Conservation (phyloP, 1,140 invertebrate genomes). For the Zaprionus vittiger region DNA sequence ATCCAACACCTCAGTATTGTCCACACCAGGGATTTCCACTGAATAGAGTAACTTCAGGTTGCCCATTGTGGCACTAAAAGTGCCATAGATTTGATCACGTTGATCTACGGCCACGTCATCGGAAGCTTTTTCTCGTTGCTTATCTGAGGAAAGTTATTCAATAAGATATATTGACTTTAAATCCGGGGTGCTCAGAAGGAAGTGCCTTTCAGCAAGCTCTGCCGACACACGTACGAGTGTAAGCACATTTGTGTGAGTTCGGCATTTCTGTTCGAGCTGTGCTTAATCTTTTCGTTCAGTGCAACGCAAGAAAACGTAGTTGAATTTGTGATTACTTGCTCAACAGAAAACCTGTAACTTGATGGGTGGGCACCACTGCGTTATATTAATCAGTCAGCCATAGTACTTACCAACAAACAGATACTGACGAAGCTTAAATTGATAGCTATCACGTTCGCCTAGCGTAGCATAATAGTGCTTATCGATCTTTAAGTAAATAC, state of each 20-base stretch:
- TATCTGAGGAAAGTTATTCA: slow-evolving; percentile 1
- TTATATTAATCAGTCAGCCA: background rate
- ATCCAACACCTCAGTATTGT: slow-evolving; percentile 16
- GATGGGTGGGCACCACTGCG: no score
- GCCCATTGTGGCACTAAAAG: slow-evolving; percentile 20
- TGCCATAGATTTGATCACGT: slow-evolving; percentile 33
- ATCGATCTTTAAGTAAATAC: slow-evolving; percentile 10
- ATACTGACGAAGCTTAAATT: slow-evolving; percentile 25
- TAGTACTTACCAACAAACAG: slow-evolving; percentile 21
- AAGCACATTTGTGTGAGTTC: no score
- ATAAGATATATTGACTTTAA: background rate
- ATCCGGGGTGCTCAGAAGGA: no score
- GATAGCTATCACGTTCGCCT: background rate
- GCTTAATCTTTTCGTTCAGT: no score
- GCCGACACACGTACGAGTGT: no score
- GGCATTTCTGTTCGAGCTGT: no score
- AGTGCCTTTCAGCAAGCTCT: no score
- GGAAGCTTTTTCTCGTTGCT: background rate
- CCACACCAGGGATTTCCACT: slow-evolving; percentile 16
- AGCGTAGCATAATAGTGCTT: accelerated
- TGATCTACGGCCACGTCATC: slow-evolving; percentile 9
- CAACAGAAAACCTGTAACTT: no score
- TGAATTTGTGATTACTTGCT: no score
- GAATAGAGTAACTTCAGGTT: slow-evolving; percentile 27
- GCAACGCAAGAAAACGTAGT: no score